Evolutionary conservation across 2,888 invertebrate genomes (phyloP).

Genomic region (Aphidius colemani): DNA sequence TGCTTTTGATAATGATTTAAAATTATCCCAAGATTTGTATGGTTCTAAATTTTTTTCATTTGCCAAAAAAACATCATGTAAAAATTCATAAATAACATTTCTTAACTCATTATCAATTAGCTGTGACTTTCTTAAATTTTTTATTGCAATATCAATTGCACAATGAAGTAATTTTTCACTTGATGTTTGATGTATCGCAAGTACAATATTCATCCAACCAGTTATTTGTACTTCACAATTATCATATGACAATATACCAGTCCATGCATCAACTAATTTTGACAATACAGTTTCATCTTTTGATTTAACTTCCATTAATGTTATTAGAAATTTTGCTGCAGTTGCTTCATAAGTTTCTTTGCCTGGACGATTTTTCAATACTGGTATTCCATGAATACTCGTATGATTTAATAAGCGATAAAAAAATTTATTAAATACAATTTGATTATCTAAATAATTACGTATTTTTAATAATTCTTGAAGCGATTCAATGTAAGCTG

Average conservation of each 20-base stretch:
- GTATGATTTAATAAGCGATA: conserved; percentile 39
- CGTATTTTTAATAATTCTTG: conserved; percentile 33
- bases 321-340: conserved; percentile 39
- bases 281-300: background rate
- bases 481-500: conserved; percentile 43
- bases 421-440: conserved; percentile 31
- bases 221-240: conserved; percentile 42
- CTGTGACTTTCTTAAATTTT: conserved; percentile 20
- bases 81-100: conserved; percentile 45
- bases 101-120: conserved; percentile 43
- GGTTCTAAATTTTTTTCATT: background rate
- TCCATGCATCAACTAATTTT: conserved; percentile 31
- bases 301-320: conserved; percentile 25
- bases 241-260: conserved; percentile 34
- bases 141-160: conserved; percentile 22
- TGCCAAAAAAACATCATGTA: conserved; percentile 35
- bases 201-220: conserved; percentile 39
- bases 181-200: conserved; percentile 28
- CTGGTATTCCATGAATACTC: conserved; percentile 17
- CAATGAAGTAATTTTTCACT: conserved; percentile 30
- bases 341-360: conserved; percentile 48
- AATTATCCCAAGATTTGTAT: conserved; percentile 1
- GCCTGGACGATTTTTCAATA: conserved; percentile 45
- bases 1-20: conserved; percentile 13
- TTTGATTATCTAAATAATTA: conserved; percentile 22